A percentile compares a stretch with the other conserved stretches of the same genome.
Conservation (phyloP, 2,888 invertebrate species). For the Ormia ochracea region DNA sequence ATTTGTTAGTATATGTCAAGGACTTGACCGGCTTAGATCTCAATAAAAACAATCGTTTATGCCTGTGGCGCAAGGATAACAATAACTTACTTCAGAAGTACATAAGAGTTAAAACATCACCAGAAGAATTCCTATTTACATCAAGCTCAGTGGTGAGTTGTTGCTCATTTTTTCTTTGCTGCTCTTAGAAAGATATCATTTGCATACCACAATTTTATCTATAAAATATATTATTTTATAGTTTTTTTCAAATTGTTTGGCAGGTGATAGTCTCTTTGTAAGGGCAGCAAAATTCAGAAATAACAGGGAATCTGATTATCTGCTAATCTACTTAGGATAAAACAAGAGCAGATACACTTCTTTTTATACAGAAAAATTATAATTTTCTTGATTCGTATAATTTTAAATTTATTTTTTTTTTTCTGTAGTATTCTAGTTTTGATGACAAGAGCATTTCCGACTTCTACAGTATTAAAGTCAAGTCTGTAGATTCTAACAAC, state of each 20-base stretch:
- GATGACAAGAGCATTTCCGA: constrained; percentile 75
- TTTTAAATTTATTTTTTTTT: neutral
- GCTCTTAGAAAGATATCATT: no score
- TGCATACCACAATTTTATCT: no score
- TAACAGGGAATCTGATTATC: no score
- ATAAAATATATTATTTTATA: no score
- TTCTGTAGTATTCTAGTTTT: constrained; percentile 75
- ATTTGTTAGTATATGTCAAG: constrained; percentile 72
- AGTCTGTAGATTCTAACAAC: constrained; percentile 71
- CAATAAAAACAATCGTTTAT: constrained; percentile 72
- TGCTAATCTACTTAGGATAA: no score
- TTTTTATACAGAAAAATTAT: no score
- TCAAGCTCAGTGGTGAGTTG: constrained; percentile 76
- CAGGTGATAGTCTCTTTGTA: neutral
- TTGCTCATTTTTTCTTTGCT: no score
- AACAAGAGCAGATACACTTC: no score
- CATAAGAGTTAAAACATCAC: constrained; percentile 73
- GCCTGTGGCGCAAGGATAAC: constrained; percentile 76
- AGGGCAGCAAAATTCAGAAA: no score
- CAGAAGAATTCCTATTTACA: constrained; percentile 74
- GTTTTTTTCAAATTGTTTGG: neutral
- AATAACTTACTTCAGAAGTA: constrained; percentile 76
- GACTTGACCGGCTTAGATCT: constrained; percentile 71
- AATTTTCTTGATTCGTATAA: no score
- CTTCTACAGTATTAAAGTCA: constrained; percentile 73